Base-by-base conservation (phyloP, 2,113 vertebrate genomes). In the Brienomyrus brachyistius region DNA sequence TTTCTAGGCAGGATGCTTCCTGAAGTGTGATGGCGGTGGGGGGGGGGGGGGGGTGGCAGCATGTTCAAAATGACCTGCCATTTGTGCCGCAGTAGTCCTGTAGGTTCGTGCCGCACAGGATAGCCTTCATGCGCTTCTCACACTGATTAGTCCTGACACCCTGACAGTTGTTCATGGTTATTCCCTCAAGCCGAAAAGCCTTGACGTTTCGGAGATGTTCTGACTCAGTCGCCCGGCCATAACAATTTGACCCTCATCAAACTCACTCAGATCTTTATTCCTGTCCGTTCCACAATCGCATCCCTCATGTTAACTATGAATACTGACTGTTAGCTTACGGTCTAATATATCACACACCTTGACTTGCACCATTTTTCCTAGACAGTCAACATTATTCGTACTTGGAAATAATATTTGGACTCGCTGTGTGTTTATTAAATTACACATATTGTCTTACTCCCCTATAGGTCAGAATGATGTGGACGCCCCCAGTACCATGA, bases 401-500 rank as follows among this genome's bases (percentile, higher is more conserved):
- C 62, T 11, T 66, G 62, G 62, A 9, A 9, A 3, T 31, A 70
- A 27, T 70, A 11, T 31, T 70, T 70, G 13, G 27, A 27, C 62
- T 11, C n/a, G 27, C 9, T 50, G 21, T n/a, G 43, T 48, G 45
- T 85, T 1, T 27, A 21, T 87, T 56, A 19, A 8, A 50, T 87
- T 19, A 35, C 1, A 50, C 27, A 17, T 35, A 21, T 35, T 87
- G 31, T 87, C 31, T 62, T 27, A 3, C 13, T 1, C 54, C 89
- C 92, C 89, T 52, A 82, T 92, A 98, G 98, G 96, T 91, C 92
- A 94, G 91, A 96, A 93, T 9, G 97, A 97, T 88, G 93, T 95
- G 0, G 97, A 97, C 90, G 95, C 95, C 10, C 95, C 95, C 87
- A 98, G 97, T 92, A 97, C 96, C 0, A 91, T 97, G 92, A 98